These are phyloP conservation scores for Malacosoma neustria DNA, from an alignment of 2,888 invertebrate species.

Conservation along the genomic window DNA sequence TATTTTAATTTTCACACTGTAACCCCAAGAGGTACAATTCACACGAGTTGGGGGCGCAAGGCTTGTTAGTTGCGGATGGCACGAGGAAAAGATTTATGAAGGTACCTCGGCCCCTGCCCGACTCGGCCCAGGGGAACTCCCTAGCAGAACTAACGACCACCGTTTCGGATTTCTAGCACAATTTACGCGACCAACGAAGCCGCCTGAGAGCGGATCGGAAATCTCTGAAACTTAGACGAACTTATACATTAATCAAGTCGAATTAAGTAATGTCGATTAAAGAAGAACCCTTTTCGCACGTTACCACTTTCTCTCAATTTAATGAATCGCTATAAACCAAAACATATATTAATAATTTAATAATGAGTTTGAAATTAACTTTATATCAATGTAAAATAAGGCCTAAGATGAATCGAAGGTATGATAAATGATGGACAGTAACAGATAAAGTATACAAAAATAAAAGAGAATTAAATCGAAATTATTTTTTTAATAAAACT, in stretches of 20 bases:
- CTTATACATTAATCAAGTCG: conserved; percentile 48
- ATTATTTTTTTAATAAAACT: no score
- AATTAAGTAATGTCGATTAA: conserved; percentile 37
- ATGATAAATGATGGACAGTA: no score
- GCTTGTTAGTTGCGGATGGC: conserved; percentile 65
- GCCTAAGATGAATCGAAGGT: no score
- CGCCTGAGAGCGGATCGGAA: conserved; percentile 38
- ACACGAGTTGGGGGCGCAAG: conserved; percentile 28
- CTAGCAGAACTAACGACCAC: conserved; percentile 61
- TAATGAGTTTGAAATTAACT: no score
- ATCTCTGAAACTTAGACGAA: conserved; percentile 52
- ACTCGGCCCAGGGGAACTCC: conserved; percentile 57
- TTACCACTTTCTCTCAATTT: conserved; percentile 11
- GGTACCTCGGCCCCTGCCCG: conserved; percentile 54
- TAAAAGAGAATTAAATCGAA: no score
- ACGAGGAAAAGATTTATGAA: conserved; percentile 68
- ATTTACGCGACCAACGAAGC: conserved; percentile 55
- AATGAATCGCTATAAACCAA: no score
- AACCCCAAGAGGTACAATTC: conserved; percentile 24
- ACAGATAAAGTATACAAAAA: no score
- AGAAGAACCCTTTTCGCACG: conserved; percentile 30
- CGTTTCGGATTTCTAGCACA: conserved; percentile 66
- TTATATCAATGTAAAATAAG: no score
- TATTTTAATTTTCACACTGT: conserved; percentile 10
- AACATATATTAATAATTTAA: no score